Base-by-base conservation (phyloP, 2,888 invertebrate genomes). In the Dusona sp. region DNA sequence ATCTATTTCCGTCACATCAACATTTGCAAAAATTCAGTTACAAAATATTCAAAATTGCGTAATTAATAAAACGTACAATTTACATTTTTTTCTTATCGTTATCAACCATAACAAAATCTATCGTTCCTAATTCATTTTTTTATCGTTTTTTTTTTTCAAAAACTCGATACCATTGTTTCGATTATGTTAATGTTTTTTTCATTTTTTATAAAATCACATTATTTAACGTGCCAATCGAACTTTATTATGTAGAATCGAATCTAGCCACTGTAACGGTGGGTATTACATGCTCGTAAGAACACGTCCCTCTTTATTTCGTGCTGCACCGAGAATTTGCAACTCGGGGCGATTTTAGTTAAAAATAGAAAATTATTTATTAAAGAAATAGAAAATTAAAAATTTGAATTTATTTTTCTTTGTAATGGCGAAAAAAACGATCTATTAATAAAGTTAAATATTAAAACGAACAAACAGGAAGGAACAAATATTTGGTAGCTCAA, bases 321-420 rank as follows among this genome's bases (percentile, higher is more conserved):
- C 61, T 61, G 16, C 61, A 61, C 13, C 16, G 29, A 29, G 38
- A 22, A 42, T 75, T 74, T 42, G 22, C 29, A 75, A 38, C 25
- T 45, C n/a, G 1, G 9, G 9, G 25, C 61, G 38, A 61, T 29
- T 74, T 45, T n/a, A 42, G 57, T 68, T 70, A 42, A 79, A 70
- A 79, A 70, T 79, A 79, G 42, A 79, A 70, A 79, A 79, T 57
- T 25, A 70, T 33, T 61, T 57, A 57, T 70, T 70, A 70, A n/a
- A n/a, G n/a, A n/a, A n/a, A n/a, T n/a, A n/a, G n/a, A n/a, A n/a
- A n/a, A n/a, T n/a, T n/a, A n/a, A n/a, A n/a, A n/a, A n/a, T n/a
- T n/a, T n/a, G n/a, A n/a, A 61, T 13, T 57, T 13, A 11, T 57
- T 29, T 29, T n/a, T 61, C 7, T 25, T 16, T 13, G 25, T 8